These are phyloP conservation scores for Zoanthus sansibaricus DNA, from an alignment of 92 coral and sea anemone species.

Conservation along the genomic window DNA sequence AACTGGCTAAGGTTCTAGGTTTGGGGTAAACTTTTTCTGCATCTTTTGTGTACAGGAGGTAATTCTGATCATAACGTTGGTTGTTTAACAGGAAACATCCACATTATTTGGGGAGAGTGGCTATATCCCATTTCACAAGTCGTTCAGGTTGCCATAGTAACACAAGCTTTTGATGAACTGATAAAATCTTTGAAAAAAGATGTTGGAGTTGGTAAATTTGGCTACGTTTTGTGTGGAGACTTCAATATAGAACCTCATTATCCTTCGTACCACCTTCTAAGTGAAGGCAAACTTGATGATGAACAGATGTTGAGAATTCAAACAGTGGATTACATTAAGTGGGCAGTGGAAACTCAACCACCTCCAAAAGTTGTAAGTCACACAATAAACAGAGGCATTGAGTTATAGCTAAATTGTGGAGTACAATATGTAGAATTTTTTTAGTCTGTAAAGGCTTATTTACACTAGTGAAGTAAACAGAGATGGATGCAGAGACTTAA, in stretches of 20 bases:
- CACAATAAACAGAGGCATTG: no score
- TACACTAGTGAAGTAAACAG: no score
- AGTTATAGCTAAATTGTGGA: no score
- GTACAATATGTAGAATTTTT: no score
- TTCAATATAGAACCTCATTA: conserved; percentile 78
- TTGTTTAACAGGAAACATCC: conserved; percentile 59
- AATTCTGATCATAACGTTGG: background rate
- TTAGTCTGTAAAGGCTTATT: no score
- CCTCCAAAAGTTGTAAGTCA: conserved; percentile 36
- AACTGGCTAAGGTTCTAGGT: no score
- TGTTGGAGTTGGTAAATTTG: conserved; percentile 26
- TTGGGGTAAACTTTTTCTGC: no score
- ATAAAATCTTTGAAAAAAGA: conserved; percentile 38
- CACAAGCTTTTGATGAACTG: conserved; percentile 60
- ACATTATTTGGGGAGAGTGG: conserved; percentile 51
- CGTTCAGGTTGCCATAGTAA: conserved; percentile 66
- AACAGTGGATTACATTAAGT: conserved; percentile 61
- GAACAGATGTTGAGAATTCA: conserved; percentile 51
- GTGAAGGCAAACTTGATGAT: conserved; percentile 56
- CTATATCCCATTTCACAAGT: conserved; percentile 67
- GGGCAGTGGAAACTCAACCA: conserved; percentile 10
- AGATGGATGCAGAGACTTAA: no score
- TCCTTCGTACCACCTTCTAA: conserved; percentile 75
- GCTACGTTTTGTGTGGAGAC: conserved; percentile 80
- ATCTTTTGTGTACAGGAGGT: background rate